Percentiles rank a stretch among this genome's conserved stretches.
Conservation (phyloP, 2,888 invertebrate genomes). For the Ichneumoninae sp. region DNA sequence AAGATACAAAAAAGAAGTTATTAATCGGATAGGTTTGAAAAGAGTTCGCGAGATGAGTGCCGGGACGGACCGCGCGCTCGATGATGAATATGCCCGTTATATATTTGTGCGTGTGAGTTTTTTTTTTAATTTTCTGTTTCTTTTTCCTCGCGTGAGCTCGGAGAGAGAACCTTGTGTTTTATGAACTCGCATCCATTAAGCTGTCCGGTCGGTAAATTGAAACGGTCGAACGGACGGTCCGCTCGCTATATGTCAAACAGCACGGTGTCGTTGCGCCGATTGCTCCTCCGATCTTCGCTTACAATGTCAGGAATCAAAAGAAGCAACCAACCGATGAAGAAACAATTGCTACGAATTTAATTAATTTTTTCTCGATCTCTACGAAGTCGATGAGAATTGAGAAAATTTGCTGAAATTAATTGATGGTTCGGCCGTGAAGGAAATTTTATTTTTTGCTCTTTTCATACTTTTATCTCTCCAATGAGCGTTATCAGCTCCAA, state of each 20-base stretch:
- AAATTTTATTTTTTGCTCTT: background rate
- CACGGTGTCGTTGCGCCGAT: conserved; percentile 71
- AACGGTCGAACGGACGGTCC: conserved; percentile 71
- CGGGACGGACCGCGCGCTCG: conserved; percentile 47
- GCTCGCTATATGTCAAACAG: conserved; percentile 71
- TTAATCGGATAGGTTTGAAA: conserved; percentile 62
- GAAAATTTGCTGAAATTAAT: conserved; percentile 54
- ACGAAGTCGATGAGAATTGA: conserved; percentile 50
- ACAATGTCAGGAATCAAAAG: conserved; percentile 50
- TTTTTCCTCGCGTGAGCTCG: conserved; percentile 47
- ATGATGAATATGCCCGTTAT: conserved; percentile 68
- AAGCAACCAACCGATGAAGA: background rate
- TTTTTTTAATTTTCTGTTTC: conserved; percentile 57
- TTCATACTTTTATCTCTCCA: background rate
- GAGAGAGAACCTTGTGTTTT: conserved; percentile 71
- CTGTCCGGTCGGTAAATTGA: conserved; percentile 73
- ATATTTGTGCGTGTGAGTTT: conserved; percentile 26
- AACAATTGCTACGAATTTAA: conserved; percentile 5
- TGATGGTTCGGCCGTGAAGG: conserved; percentile 19
- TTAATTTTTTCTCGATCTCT: conserved; percentile 7
- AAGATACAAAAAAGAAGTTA: conserved; percentile 59
- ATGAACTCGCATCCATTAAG: conserved; percentile 73
- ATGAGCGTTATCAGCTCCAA: conserved; percentile 41
- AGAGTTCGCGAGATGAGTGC: conserved; percentile 62
- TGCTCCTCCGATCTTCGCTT: conserved; percentile 63